Evolutionary conservation across 2,113 vertebrate species (phyloP).

Genomic region (Nycticryphes semicollaris): DNA sequence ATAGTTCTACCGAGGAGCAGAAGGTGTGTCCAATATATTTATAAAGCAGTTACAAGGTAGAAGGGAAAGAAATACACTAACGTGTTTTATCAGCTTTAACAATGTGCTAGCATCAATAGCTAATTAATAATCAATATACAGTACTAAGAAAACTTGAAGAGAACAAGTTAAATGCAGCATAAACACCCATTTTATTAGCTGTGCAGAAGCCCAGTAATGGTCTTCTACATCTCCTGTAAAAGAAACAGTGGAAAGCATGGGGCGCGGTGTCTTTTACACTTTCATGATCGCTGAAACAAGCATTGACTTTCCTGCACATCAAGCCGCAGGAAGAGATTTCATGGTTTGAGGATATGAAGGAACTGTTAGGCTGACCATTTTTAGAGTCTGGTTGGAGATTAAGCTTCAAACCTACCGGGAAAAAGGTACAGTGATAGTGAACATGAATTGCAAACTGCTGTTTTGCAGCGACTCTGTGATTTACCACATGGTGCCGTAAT

Average conservation of each 20-base stretch:
- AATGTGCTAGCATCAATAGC: not conserved
- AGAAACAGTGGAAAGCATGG: not conserved
- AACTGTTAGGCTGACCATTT: not conserved
- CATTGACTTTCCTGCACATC: not conserved
- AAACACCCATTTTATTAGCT: not conserved
- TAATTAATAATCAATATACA: not conserved
- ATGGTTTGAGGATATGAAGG: not conserved
- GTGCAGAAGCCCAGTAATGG: not conserved
- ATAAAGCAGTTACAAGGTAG: not conserved
- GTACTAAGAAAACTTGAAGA: not conserved
- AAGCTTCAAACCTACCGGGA: not conserved
- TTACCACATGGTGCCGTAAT: not conserved
- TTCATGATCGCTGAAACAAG: not conserved
- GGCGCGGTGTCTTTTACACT: not conserved
- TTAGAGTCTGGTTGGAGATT: not conserved
- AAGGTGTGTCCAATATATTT: not conserved
- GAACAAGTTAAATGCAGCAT: not conserved
- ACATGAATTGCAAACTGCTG: not conserved
- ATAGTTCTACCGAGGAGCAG: not conserved
- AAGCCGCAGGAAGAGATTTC: not conserved
- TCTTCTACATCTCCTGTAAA: not conserved
- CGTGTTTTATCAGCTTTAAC: not conserved
- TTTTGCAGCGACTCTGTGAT: not conserved
- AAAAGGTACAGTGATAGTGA: not conserved
- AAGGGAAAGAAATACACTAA: not conserved